phyloP scores from a whole-genome alignment of 1,140 invertebrate genomes.

The Danaus plexippus region DNA sequence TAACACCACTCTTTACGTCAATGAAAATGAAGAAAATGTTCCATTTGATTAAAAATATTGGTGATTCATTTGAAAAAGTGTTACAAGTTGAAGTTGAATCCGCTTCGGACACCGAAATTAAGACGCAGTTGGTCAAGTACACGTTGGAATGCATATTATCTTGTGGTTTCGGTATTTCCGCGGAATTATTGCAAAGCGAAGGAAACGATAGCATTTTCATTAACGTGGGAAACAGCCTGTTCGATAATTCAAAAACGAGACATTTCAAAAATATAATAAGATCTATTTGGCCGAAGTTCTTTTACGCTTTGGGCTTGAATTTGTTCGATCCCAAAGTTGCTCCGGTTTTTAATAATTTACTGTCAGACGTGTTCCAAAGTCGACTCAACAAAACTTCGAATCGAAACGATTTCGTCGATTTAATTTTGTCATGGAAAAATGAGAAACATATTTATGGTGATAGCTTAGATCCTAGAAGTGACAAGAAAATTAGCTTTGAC shows the following conservation, averaged over 20 bases:
- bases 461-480: conserved; percentile 13
- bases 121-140: conserved; percentile 18
- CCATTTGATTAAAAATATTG: conserved; percentile 52
- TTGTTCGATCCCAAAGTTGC: conserved; percentile 19
- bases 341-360: conserved; percentile 19
- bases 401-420: conserved; percentile 29
- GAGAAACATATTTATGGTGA: conserved; percentile 15
- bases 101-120: not conserved
- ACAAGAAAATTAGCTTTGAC: conserved; percentile 14
- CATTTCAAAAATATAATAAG: conserved; percentile 4
- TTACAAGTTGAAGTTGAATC: conserved; percentile 19
- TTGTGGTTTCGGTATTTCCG: conserved; percentile 28
- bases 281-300: conserved; percentile 27
- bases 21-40: conserved; percentile 74
- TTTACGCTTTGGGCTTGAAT: conserved; percentile 22
- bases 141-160: conserved; percentile 27
- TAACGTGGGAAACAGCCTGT: conserved; percentile 7
- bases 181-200: conserved; percentile 19
- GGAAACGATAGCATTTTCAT: not conserved
- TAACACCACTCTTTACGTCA: conserved; percentile 74
- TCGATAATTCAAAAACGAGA: too few species aligned
- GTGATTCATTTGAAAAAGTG: conserved; percentile 37
- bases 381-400: conserved; percentile 13
- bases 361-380: conserved; percentile 17
- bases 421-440: conserved; percentile 22